Evolutionary conservation across 1,140 invertebrate species (phyloP).

Genomic region (Pachypeltis micranthus): DNA sequence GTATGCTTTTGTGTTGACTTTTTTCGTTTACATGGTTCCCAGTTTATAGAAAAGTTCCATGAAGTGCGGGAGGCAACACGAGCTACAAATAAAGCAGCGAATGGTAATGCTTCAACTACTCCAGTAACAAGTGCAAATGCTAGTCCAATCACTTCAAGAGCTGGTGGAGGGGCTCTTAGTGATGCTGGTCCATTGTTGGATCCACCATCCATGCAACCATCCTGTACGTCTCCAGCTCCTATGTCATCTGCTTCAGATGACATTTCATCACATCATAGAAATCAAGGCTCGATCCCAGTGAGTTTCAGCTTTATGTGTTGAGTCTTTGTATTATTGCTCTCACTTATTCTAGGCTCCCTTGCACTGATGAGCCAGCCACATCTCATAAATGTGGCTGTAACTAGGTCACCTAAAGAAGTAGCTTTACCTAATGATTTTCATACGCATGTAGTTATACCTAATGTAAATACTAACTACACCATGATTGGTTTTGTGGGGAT

Average conservation of each 20-base stretch:
- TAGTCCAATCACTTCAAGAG: slow-evolving; percentile 61
- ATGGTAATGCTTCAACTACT: slow-evolving; percentile 42
- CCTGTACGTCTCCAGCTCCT: slow-evolving; percentile 22
- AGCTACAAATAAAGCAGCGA: slow-evolving; percentile 52
- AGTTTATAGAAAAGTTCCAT: slow-evolving; percentile 99
- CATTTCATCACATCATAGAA: slow-evolving; percentile 17
- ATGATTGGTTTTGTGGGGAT: neutral
- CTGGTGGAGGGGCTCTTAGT: slow-evolving; percentile 27
- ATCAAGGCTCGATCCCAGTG: slow-evolving; percentile 1
- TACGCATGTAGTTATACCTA: neutral
- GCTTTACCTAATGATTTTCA: neutral
- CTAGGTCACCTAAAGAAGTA: neutral
- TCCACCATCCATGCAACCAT: slow-evolving; percentile 35
- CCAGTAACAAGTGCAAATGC: slow-evolving; percentile 74
- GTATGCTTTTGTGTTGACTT: too few species aligned
- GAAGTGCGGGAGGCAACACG: slow-evolving; percentile 92
- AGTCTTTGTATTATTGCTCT: too few species aligned
- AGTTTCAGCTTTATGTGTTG: neutral
- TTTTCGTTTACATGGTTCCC: too few species aligned
- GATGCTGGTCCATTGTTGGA: slow-evolving; percentile 35
- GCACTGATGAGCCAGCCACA: neutral
- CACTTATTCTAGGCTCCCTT: neutral
- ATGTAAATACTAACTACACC: too few species aligned
- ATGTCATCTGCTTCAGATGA: slow-evolving; percentile 21
- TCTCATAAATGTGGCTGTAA: neutral